Base-by-base conservation (phyloP, 2,797 vertebrate genomes). In the Vultur gryphus region DNA sequence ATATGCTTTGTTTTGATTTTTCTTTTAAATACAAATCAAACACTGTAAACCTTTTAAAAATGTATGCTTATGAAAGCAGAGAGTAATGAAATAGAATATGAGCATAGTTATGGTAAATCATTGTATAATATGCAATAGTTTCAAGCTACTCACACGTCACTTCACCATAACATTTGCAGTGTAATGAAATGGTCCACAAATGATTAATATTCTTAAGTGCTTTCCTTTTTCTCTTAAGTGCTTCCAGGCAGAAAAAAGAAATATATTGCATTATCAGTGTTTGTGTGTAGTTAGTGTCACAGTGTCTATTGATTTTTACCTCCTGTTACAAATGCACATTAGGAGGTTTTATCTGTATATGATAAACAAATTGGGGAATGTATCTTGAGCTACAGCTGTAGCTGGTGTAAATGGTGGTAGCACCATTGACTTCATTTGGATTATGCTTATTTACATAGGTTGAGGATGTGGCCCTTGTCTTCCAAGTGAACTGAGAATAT, bases 141-240 rank as follows among this genome's bases (percentile, higher is more conserved):
- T 95, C 75, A 81, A 92, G 67, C 94, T 95, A 70, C 97, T 94
- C 79, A 77, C 86, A 89, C 9, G 55, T 95, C 94, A 85, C 82
- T 96, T 96, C 93, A 81, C 84, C 6, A 0, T 93, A 96, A 83
- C 86, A 87, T 90, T 92, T 84, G 69, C 70, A 88, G 55, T 76
- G 69, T 96, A 95, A 97, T 95, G 94, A 96, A 96, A 96, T 95
- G 95, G 76, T 69, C 81, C 91, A 95, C 73, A 93, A 94, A 95
- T 96, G 93, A 97, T 97, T 95, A 97, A 97, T 97, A 96, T 93
- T 97, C 88, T 95, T 97, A 97, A 97, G 95, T 95, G 96, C 93
- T 93, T 94, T 93, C n/a, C 51, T 87, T 95, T 95, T 95, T 85
- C 90, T 94, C 88, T 97, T 96, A 95, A 97, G 95, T 87, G 93